Base-by-base conservation (phyloP, 2,797 vertebrate species). In the Falco novaeseelandiae region DNA sequence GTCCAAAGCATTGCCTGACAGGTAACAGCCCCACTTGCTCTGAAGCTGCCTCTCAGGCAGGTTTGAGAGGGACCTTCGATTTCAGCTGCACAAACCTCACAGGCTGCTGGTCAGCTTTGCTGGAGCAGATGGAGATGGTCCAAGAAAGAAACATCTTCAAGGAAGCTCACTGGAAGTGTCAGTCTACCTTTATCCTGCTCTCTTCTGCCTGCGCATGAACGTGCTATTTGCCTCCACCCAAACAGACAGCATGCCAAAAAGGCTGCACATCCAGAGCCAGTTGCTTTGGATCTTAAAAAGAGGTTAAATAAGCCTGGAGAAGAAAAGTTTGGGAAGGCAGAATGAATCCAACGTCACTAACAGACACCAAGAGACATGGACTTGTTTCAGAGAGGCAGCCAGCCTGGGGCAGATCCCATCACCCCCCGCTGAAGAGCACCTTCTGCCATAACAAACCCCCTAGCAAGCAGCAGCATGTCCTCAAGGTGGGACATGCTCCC, bases 361-460 rank as follows among this genome's bases (percentile, higher is more conserved):
- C 18, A 46, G 49, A 42, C 38, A 46, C 46, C 8, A n/a, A 40
- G 57, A 61, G 30, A 29, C 8, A 18, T 1, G 11, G 42, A 32
- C 62, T 32, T 27, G 27, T 42, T 42, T 59, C 38, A 36, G 52
- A 25, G 29, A n/a, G 26, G 34, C 26, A 30, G 22, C 32, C 21
- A 40, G 27, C 40, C 32, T 4, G 32, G 48, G 54, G 49, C 36
- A 52, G 36, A 46, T 46, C 57, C 49, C 46, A 30, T 6, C 44
- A 27, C 32, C n/a, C 14, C 46, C 34, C 2, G 0, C 7, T 2
- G 29, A 51, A 20, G 20, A 18, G 26, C 26, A 7, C 27, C 57
- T 52, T 1, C 3, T 2, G 8, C 21, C 58, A 6, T 14, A 27
- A 8, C 18, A 22, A 18, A 62, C 14, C 4, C 20, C 11, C 19